phyloP scores from a whole-genome alignment of 1,140 invertebrate genomes.

The Lasioglossum albipes region DNA sequence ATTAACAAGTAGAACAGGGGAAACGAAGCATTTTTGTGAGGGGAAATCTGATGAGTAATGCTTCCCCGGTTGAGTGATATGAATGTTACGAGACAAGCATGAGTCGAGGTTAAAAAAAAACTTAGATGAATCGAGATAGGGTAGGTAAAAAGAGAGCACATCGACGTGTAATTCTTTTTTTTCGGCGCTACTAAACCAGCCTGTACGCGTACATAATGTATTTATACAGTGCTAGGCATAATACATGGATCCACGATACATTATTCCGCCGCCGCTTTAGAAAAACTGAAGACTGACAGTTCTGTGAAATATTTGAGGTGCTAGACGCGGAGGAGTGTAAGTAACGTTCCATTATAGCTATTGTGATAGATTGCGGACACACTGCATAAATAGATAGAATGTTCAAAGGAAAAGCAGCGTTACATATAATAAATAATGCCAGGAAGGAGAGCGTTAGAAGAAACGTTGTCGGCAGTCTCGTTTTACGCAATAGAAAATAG shows the following conservation, averaged over 20 bases:
- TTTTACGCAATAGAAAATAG: background rate
- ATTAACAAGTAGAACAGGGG: too few relatives aligned
- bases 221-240: conserved; percentile 8
- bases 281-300: conserved; percentile 23
- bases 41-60: background rate
- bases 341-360: background rate
- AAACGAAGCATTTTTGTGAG: background rate
- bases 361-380: background rate
- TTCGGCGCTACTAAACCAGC: background rate
- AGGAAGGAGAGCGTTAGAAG: background rate
- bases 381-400: background rate
- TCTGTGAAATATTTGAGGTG: conserved; percentile 25
- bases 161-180: background rate
- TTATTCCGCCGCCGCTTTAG: conserved; percentile 29
- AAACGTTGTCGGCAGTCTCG: background rate
- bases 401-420: background rate
- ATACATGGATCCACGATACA: conserved; percentile 14
- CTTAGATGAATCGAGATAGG: conserved; percentile 37
- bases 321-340: conserved; percentile 10
- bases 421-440: background rate
- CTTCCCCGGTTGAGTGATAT: conserved; percentile 46
- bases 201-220: conserved; percentile 22
- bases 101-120: conserved; percentile 43
- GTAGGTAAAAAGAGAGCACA: conserved; percentile 15
- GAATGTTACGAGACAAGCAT: conserved; percentile 52